Evolutionary conservation across 2,113 vertebrate genomes (phyloP), one percentile per base, ranked within the genome.

Genomic region (Anolis carolinensis): DNA sequence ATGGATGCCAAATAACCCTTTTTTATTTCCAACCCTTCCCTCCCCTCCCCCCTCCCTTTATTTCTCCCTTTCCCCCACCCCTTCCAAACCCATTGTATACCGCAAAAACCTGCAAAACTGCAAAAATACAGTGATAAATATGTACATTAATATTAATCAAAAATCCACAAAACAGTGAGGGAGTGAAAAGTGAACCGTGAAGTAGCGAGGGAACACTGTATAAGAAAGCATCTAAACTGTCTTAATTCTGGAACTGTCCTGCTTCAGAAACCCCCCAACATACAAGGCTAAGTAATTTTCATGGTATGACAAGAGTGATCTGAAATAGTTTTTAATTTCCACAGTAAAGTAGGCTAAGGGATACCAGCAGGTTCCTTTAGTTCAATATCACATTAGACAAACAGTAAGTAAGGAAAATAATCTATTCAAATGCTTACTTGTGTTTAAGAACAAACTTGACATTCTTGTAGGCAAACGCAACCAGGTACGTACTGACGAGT

Each of bases 401-500:
- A 62, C 81, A 62, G 32, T 20, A 62, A 30, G 32, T 23, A 62
- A 62, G 11, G 55, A 21, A 74, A 50, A 5, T 18, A 34, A 81
- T 16, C 0, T 63, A 25, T 52, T 65, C 55, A 44, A 25, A 44
- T 81, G 92, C 95, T 96, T 95, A 99, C 99, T 99, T 99, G 97
- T 99, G 99, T 90, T 99, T 99, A 79, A 99, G 98, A 67, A 99
- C 98, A 95, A 99, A 99, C 92, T 99, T 99, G 86, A 99, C 98
- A 0, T 99, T 99, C 96, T 99, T 99, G 93, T 99, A 99, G 0
- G 99, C 98, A 76, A 99, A 99, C 71, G 98, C 99, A 36, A 99
- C 98, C 18, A 99, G 95, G 30, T 99, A 99, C 3, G 99, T 99
- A 92, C 99, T 99, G 95, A 99, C 97, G 59, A 99, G 96, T 0